Conservation (phyloP, 2,888 invertebrate species). For the Brenthis daphne region DNA sequence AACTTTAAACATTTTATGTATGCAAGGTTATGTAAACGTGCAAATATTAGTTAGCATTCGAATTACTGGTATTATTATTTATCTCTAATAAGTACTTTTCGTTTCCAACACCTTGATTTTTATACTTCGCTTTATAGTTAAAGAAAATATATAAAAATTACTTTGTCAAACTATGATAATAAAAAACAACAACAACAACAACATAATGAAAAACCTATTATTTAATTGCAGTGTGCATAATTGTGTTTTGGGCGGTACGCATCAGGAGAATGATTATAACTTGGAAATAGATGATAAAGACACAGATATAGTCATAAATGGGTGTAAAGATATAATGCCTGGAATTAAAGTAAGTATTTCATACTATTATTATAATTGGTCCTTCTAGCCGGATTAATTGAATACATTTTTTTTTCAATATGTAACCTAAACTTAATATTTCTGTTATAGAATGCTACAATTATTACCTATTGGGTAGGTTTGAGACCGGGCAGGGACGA, state of each 20-base stretch:
- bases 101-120: no score
- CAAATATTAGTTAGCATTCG: no score
- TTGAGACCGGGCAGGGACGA: conserved; percentile 86
- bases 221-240: conserved; percentile 75
- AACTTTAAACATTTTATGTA: no score
- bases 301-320: conserved; percentile 82
- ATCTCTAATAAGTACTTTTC: no score
- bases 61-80: no score
- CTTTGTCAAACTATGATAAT: no score
- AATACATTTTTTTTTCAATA: neutral
- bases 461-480: conserved; percentile 86
- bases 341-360: conserved; percentile 77
- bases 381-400: neutral
- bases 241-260: conserved; percentile 89
- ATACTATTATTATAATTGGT: neutral
- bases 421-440: neutral
- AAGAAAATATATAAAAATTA: no score
- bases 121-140: no score
- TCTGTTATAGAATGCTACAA: conserved; percentile 68
- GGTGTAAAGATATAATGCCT: conserved; percentile 84
- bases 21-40: no score
- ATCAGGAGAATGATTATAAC: conserved; percentile 85
- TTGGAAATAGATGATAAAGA: conserved; percentile 77
- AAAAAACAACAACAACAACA: no score
- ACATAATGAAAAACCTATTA: neutral